Evolutionary conservation across 2,888 invertebrate genomes (phyloP), one percentile per base, ranked within the genome.

Genomic region (Prosapia bicincta): DNA sequence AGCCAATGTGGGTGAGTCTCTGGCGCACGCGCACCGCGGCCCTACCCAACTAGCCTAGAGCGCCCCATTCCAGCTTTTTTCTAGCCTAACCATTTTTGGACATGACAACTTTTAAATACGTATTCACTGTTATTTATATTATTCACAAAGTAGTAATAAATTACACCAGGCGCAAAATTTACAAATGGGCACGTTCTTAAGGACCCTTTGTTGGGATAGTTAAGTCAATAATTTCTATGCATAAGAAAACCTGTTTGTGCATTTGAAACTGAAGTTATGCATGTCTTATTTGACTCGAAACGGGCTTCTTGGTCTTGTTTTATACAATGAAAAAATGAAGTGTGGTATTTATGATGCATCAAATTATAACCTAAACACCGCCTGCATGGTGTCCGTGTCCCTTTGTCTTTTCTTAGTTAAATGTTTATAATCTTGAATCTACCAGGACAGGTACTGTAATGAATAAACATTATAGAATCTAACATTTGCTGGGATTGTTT

Each of bases 21-120:
- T 20, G 38, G 54, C n/a, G 20, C 54, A 54, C 54, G 54, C 54
- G 54, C 54, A 9, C 54, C 20, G 5, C 54, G n/a, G 54, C 54
- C 54, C 54, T 54, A 54, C 54, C 54, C 54, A 54, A 20, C 54
- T 54, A n/a, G 54, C 54, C 54, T 54, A 54, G 54, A 54, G 54
- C 54, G 54, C 20, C 20, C n/a, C 9, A 20, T 54, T 20, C 54
- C 54, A 54, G 54, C 1, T 54, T 54, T 54, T 54, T 54, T 54
- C 54, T 54, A 54, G 54, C 54, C 20, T 54, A 54, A 54, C 72
- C 72, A 67, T 72, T 72, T 72, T 72, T 72, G 72, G 72, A 67
- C 72, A 72, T 67, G 72, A 66, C 72, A 25, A 67, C 72, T 72
- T 72, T 72, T 72, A 72, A 72, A 72, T 72, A 72, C 72, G 67